These are phyloP conservation scores for Melanostigma gelatinosum DNA, from an alignment of 2,113 vertebrate species.

Conservation along the genomic window DNA sequence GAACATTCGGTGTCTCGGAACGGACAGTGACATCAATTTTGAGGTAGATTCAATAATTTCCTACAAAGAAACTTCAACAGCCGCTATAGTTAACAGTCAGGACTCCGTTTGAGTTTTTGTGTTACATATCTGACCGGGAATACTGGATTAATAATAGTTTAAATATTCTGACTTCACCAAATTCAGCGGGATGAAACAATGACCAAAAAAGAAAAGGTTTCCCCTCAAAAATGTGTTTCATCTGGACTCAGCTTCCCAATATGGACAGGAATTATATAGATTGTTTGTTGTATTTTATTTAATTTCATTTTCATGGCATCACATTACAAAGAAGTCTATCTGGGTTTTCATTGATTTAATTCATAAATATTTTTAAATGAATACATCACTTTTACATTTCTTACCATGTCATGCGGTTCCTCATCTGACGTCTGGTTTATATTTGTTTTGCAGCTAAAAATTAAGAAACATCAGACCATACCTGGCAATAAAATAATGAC, in stretches of 20 bases:
- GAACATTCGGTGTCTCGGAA: constrained; percentile 32
- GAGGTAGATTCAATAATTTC: constrained; percentile 73
- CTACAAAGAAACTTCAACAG: constrained; percentile 23
- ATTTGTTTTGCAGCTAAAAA: not conserved
- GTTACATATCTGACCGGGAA: not conserved
- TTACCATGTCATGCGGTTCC: not conserved
- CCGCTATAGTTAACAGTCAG: not conserved
- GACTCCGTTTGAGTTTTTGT: not conserved
- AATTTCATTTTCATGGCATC: not conserved
- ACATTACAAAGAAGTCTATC: not conserved
- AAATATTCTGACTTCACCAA: constrained; percentile 2
- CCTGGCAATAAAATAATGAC: not conserved
- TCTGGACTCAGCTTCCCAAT: not conserved
- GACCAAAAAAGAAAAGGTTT: not conserved
- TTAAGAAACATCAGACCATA: not conserved
- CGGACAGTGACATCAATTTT: constrained; percentile 64
- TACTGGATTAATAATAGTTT: not conserved
- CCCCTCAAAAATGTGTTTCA: constrained; percentile 4
- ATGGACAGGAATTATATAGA: not conserved
- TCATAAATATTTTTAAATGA: not conserved
- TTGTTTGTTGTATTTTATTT: not conserved
- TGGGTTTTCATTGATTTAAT: not conserved
- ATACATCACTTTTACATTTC: not conserved
- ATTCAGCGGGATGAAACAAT: not conserved
- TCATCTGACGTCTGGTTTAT: not conserved